Base-by-base conservation (phyloP, 1,140 invertebrate species). In the Drosophila pseudoananassae region DNA sequence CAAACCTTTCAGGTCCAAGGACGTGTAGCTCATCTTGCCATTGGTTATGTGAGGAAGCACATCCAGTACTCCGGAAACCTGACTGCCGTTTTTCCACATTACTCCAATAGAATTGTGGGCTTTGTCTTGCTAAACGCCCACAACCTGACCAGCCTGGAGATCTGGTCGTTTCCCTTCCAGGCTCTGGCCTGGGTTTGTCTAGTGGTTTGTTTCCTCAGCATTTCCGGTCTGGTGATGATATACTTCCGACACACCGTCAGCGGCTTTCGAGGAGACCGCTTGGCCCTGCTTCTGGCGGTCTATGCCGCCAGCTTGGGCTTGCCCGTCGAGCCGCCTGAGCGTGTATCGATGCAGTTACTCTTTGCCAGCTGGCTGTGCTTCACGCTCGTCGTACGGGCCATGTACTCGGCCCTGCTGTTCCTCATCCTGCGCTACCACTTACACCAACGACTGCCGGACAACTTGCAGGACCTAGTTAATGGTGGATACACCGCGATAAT, bases 391-490 rank as follows among this genome's bases (percentile, higher is more conserved):
- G 45, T 83, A 5, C 58, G 80, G 1, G 53, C 80, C 46, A 81
- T 83, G 64, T 83, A 83, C 40, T 51, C 65, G 15, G 78, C 79
- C 2, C 14, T 83, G 25, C 40, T 83, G 27, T 83, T 75, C 17
- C 49, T 78, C 9, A 64, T 83, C 45, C 57, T 83, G 12, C 78
- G 80, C 10, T 69, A 75, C 14, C 70, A 78, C 6, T 43, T 83
- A 1, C 78, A 83, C 20, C 70, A 82, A 3, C 45, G 70, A 0
- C 47, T 83, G 46, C 80, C 80, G 2, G 52, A 17, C 8, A 78
- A 45, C 2, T 29, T 83, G 9, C 6, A 40, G 20, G 78, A 78
- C 8, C 45, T 82, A 14, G 7, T 47, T 20, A 7, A 60, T 0
- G 55, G 52, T 4, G 43, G 55, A 50, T 83, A 78, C 57, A 54